Evolutionary conservation across 2,888 invertebrate species (phyloP), one percentile per base, ranked within the genome.

Genomic region (Fissipunctia ypsillon): DNA sequence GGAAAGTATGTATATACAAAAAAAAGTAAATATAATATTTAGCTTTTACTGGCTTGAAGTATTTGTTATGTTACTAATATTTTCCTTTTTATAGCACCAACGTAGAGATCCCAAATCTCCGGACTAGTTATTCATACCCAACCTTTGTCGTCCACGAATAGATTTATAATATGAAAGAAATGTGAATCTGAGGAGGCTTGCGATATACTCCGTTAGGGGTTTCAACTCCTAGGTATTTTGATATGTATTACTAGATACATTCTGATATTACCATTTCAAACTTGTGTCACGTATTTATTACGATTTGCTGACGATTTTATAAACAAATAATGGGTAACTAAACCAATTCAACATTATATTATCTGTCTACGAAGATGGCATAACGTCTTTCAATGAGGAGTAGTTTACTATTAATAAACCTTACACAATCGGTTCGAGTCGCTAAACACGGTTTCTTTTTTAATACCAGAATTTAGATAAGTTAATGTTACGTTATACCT

Each of bases 101-200:
- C 31, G 43, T 67, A 43, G 35, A 65, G 57, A 66, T 66, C 54
- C 57, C 63, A 45, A 80, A 80, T 81, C 84, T 81, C 59, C 56
- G 69, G 59, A 64, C 84, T 81, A 83, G 80, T 83, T 83, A 80
- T 83, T 81, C 74, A 73, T 80, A 63, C 45, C 35, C 69, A 41
- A 73, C 84, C 84, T 81, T 80, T 81, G 84, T 81, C 45, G 73
- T 80, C 69, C 25, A 67, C 54, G 67, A 81, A 81, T 79, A 83
- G 80, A 67, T 81, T 84, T 81, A 81, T 84, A 80, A 81, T 84
- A 84, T 81, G 80, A 80, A 81, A 67, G 69, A 73, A 81, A 73
- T 84, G 45, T 59, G 80, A 69, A 69, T 73, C 56, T 73, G 59
- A 66, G 63, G 41, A 54, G 48, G 25, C 52, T 35, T 25, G 31